A percentile compares a stretch with the other conserved stretches of the same genome.
phyloP scores from a whole-genome alignment of 2,888 invertebrate species.

The Pasiphila rectangulata region DNA sequence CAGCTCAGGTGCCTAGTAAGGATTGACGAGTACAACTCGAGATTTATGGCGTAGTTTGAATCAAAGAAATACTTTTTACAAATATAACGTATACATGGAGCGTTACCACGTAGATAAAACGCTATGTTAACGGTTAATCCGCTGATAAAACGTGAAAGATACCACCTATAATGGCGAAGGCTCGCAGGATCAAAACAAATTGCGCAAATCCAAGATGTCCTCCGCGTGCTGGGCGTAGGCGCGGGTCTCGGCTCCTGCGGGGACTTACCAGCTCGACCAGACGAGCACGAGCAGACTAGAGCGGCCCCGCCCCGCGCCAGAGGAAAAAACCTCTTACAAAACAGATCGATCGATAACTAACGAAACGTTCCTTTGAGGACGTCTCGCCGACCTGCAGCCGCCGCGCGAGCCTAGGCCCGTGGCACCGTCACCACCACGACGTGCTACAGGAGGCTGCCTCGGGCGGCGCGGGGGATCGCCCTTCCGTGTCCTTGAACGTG shows the following conservation, averaged over 20 bases:
- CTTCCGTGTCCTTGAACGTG: conserved; percentile 43
- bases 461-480: conserved; percentile 16
- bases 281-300: not conserved
- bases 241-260: not conserved
- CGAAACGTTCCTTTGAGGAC: conserved; percentile 45
- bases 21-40: not conserved
- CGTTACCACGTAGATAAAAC: conserved; percentile 1
- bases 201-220: conserved; percentile 56
- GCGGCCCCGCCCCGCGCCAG: conserved; percentile 54
- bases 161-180: conserved; percentile 16
- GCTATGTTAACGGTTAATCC: not conserved
- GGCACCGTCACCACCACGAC: too few relatives aligned
- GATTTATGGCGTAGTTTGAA: not conserved
- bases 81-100: not conserved
- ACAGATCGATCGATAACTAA: conserved; percentile 72
- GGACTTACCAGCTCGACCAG: conserved; percentile 22
- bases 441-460: not conserved
- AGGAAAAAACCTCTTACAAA: conserved; percentile 67
- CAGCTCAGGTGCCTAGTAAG: conserved; percentile 5
- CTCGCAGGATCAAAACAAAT: conserved; percentile 44
- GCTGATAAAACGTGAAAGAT: conserved; percentile 2
- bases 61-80: not conserved
- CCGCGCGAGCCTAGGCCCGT: not conserved
- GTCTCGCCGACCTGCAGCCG: not conserved
- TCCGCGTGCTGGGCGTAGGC: conserved; percentile 31